Percentiles rank a stretch among this genome's conserved stretches.
Evolutionary conservation across 2,888 invertebrate genomes (phyloP).

Genomic region (Leucophenga montana): DNA sequence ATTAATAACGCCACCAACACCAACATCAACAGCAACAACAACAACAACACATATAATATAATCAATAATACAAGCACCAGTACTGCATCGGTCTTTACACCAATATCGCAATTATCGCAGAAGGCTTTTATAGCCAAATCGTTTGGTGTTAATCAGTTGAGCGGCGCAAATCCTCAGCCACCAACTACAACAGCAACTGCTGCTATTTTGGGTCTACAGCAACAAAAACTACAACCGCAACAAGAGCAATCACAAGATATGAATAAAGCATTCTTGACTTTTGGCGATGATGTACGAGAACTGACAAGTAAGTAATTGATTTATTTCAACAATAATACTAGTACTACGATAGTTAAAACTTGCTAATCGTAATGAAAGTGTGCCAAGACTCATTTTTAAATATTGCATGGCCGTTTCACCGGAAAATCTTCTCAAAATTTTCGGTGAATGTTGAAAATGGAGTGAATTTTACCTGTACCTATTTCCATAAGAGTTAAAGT

Average conservation of each 20-base stretch:
- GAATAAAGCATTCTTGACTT: constrained; percentile 93
- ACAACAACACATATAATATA: constrained; percentile 29
- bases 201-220: constrained; percentile 45
- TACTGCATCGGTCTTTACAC: constrained; percentile 61
- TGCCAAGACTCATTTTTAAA: neutral
- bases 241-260: constrained; percentile 80
- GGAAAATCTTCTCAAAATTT: too few relatives aligned
- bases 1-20: constrained; percentile 33
- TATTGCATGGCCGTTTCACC: too few relatives aligned
- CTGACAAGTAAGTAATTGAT: constrained; percentile 84
- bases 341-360: too few relatives aligned
- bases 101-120: constrained; percentile 51
- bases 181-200: constrained; percentile 52
- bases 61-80: constrained; percentile 15
- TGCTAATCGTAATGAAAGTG: neutral
- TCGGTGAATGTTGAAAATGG: too few relatives aligned
- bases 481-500: too few relatives aligned
- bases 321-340: neutral
- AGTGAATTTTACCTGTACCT: too few relatives aligned
- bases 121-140: constrained; percentile 13
- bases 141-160: constrained; percentile 35
- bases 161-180: constrained; percentile 43
- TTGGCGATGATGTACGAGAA: constrained; percentile 87
- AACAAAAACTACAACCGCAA: constrained; percentile 33
- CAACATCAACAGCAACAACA: constrained; percentile 34